Percentiles rank a stretch among this genome's conserved stretches.
phyloP scores from a whole-genome alignment of 2,797 vertebrate genomes.

The Enteromius viviparus region DNA sequence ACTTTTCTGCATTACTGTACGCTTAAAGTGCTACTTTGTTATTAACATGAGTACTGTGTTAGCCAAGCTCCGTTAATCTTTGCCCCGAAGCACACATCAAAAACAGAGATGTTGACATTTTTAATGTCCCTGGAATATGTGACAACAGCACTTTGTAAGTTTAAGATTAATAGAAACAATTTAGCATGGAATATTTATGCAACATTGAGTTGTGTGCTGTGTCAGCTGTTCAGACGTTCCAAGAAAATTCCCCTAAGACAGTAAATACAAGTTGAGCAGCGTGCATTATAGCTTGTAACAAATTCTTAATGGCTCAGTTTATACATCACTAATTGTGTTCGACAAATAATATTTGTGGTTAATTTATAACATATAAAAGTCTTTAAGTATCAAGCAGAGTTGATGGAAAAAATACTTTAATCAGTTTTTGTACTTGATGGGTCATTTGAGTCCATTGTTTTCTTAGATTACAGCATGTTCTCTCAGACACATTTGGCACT shows the following conservation, averaged over 20 bases:
- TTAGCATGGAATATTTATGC: slow-evolving; percentile 60
- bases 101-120: slow-evolving; percentile 35
- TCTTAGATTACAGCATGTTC: slow-evolving; percentile 39
- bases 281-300: background rate
- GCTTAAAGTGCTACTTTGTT: slow-evolving; percentile 23
- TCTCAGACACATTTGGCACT: background rate
- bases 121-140: slow-evolving; percentile 5
- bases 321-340: slow-evolving; percentile 17
- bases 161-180: slow-evolving; percentile 59
- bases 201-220: slow-evolving; percentile 57
- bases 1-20: background rate
- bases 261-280: slow-evolving; percentile 1
- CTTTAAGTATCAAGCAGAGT: background rate
- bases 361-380: background rate
- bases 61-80: slow-evolving; percentile 36
- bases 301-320: background rate
- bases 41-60: slow-evolving; percentile 11
- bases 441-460: slow-evolving; percentile 41
- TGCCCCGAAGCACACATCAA: slow-evolving; percentile 4
- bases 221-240: slow-evolving; percentile 42
- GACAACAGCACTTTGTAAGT: slow-evolving; percentile 48
- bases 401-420: background rate
- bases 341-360: slow-evolving; percentile 7
- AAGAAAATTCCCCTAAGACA: background rate
- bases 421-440: background rate